Conservation (phyloP, 2,113 vertebrate genomes). For the Lathamus discolor region DNA sequence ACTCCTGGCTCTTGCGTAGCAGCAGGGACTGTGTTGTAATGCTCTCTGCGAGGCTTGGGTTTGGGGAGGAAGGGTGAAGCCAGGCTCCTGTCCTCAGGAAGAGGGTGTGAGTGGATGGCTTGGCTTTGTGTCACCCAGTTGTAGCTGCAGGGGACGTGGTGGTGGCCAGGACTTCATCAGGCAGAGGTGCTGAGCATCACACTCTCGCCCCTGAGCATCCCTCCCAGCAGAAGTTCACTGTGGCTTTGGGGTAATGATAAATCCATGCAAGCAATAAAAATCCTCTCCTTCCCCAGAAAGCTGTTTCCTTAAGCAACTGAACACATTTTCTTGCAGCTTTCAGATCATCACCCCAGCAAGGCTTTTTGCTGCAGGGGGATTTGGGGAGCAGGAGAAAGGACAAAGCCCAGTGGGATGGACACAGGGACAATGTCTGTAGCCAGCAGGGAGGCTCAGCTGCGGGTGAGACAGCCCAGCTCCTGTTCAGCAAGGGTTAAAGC, state of each 20-base stretch:
- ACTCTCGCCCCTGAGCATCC: rapidly evolving
- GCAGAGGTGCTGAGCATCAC: not conserved
- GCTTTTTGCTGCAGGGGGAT: rapidly evolving
- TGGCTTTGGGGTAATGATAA: not conserved
- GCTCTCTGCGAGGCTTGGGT: rapidly evolving
- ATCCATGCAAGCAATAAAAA: not conserved
- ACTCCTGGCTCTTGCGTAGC: rapidly evolving
- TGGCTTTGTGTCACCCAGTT: not conserved
- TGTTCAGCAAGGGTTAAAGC: conserved; percentile 38
- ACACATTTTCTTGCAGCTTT: not conserved
- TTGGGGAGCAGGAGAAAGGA: not conserved
- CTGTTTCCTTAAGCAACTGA: not conserved
- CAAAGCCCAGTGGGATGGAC: rapidly evolving
- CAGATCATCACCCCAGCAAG: not conserved
- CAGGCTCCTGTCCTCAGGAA: not conserved
- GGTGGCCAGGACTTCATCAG: rapidly evolving
- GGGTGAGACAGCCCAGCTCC: not conserved
- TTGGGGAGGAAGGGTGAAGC: not conserved
- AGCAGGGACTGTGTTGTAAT: rapidly evolving
- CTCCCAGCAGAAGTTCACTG: not conserved
- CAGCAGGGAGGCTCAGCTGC: not conserved
- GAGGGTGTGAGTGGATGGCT: not conserved
- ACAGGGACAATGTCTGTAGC: rapidly evolving
- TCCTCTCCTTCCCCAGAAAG: not conserved
- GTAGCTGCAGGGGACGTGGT: not conserved